Evolutionary conservation across 1,140 invertebrate genomes (phyloP).

Genomic region (Hermetia illucens): DNA sequence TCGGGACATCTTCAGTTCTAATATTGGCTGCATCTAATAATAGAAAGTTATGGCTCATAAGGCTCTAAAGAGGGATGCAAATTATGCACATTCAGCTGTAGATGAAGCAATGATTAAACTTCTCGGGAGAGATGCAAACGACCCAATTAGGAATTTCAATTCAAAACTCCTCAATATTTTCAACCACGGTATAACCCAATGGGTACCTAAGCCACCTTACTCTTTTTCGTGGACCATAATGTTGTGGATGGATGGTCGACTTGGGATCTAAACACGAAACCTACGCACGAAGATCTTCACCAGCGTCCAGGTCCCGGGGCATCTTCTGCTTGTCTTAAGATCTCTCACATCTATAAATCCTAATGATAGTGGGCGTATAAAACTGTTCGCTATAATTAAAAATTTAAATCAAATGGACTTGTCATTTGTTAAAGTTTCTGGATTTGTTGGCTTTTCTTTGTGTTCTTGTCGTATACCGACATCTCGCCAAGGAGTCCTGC

Average conservation of each 20-base stretch:
- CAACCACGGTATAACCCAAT: neutral
- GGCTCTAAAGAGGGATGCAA: no score
- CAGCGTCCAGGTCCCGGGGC: neutral
- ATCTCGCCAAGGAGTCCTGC: no score
- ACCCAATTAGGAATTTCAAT: no score
- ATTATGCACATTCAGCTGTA: no score
- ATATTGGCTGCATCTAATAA: neutral
- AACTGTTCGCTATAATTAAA: slow-evolving; percentile 4
- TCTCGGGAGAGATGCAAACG: no score
- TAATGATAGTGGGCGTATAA: slow-evolving; percentile 3
- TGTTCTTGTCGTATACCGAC: no score
- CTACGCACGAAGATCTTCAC: neutral
- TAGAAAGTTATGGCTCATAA: no score
- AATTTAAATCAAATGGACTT: slow-evolving; percentile 5
- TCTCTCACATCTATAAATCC: slow-evolving; percentile 2
- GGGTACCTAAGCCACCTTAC: no score
- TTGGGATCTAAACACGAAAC: neutral
- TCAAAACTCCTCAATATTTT: neutral
- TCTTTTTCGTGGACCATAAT: no score
- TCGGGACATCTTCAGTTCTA: neutral
- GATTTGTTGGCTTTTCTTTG: no score
- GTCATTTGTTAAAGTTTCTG: slow-evolving; percentile 4
- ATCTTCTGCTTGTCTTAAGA: neutral
- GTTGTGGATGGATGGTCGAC: neutral
- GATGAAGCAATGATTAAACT: no score